These are phyloP conservation scores for Spinibarbus caldwelli DNA, from an alignment of 2,797 vertebrate genomes.

Conservation along the genomic window DNA sequence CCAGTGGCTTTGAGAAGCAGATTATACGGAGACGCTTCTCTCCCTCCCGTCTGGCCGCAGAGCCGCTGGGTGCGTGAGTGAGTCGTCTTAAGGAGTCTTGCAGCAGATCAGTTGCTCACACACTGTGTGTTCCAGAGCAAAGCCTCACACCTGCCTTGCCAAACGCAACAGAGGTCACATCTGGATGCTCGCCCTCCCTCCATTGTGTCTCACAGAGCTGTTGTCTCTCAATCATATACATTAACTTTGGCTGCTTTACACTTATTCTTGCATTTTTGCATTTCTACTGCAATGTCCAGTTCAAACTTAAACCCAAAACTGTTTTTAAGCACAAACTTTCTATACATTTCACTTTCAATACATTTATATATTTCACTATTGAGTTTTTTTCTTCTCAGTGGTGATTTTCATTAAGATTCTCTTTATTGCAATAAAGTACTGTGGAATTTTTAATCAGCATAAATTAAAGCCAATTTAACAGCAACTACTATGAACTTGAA, in stretches of 20 bases:
- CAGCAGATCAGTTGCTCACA: constrained; percentile 64
- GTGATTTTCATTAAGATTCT: not conserved
- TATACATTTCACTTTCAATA: no score
- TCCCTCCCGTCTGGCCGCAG: constrained; percentile 50
- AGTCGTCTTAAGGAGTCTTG: constrained; percentile 65
- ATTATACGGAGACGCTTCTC: constrained; percentile 63
- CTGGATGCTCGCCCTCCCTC: constrained; percentile 5
- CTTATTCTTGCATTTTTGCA: not conserved
- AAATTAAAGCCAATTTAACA: not conserved
- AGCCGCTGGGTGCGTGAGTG: constrained; percentile 62
- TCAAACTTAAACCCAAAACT: not conserved
- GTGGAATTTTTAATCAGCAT: not conserved
- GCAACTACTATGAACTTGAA: not conserved
- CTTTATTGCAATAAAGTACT: not conserved
- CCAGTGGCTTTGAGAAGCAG: constrained; percentile 61
- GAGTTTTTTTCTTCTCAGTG: not conserved
- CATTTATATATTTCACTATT: not conserved
- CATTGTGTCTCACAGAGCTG: constrained; percentile 2
- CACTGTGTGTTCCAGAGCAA: constrained; percentile 56
- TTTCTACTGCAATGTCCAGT: not conserved
- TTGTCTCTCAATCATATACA: constrained; percentile 17
- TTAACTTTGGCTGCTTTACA: not conserved
- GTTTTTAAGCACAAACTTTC: not conserved
- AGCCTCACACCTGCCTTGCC: constrained; percentile 42
- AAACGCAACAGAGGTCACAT: constrained; percentile 47